phyloP scores from a whole-genome alignment of 2,888 invertebrate species.

The Epinotia demarniana region DNA sequence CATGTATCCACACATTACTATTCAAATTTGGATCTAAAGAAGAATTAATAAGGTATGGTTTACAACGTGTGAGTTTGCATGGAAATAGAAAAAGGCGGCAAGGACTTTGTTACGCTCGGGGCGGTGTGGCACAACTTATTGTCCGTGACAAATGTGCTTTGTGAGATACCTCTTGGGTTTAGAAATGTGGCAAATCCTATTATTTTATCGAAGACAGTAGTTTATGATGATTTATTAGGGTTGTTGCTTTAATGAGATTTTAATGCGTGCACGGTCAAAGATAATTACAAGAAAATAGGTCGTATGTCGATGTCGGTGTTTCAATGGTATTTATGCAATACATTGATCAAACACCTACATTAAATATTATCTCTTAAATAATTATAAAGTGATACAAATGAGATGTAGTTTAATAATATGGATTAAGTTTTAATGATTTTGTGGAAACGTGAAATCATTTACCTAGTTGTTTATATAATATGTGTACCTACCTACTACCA shows the following conservation, averaged over 20 bases:
- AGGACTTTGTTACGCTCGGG: constrained; percentile 34
- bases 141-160: constrained; percentile 57
- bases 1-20: background rate
- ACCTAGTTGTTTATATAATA: background rate
- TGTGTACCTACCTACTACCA: too few species aligned
- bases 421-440: background rate
- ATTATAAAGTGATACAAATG: background rate
- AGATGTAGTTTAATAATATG: background rate
- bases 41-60: background rate
- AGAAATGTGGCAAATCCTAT: constrained; percentile 45
- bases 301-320: background rate
- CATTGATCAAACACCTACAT: background rate
- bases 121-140: constrained; percentile 55
- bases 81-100: constrained; percentile 41
- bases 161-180: constrained; percentile 44
- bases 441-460: background rate
- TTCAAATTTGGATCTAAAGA: background rate
- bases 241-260: constrained; percentile 35
- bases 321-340: background rate
- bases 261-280: constrained; percentile 13
- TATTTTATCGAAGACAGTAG: constrained; percentile 43
- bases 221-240: constrained; percentile 43
- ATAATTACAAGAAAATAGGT: background rate
- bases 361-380: background rate
- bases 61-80: background rate